Evolutionary conservation across 2,797 vertebrate genomes (phyloP).

Genomic region (Silurus lanzhouensis): DNA sequence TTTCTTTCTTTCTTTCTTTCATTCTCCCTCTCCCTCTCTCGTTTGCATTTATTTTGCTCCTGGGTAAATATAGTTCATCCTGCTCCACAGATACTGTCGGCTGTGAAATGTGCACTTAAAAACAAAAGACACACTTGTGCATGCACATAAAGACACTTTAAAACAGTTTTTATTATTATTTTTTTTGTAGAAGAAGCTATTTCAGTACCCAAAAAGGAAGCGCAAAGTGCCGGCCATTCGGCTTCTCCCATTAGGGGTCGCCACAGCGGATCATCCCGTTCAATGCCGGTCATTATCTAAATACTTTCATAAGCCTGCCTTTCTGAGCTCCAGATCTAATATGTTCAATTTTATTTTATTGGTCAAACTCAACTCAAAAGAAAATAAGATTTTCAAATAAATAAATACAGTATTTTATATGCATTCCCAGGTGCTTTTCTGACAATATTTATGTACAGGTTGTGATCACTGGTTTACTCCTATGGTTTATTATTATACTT

Average conservation of each 20-base stretch:
- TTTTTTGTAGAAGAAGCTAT: not conserved
- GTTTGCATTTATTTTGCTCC: slow-evolving; percentile 21
- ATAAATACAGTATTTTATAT: not conserved
- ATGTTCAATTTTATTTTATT: not conserved
- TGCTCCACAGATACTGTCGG: not conserved
- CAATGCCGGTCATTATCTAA: not conserved
- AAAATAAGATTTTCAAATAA: not conserved
- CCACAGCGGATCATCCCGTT: no score
- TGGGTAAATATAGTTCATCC: slow-evolving; percentile 5
- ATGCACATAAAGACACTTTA: not conserved
- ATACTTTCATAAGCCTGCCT: not conserved
- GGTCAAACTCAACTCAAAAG: no score
- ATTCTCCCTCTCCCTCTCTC: not conserved
- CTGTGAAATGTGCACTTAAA: not conserved
- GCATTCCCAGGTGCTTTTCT: not conserved
- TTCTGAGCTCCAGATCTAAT: not conserved
- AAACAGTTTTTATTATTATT: not conserved
- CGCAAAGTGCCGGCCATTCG: not conserved
- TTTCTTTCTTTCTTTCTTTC: no score
- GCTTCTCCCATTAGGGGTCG: no score
- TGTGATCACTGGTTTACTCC: not conserved
- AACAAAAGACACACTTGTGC: not conserved
- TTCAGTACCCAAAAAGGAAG: not conserved
- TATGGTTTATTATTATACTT: not conserved
- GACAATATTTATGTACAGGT: not conserved